Evolutionary conservation across 2,113 vertebrate species (phyloP).

Genomic region (Synodontis membranacea): DNA sequence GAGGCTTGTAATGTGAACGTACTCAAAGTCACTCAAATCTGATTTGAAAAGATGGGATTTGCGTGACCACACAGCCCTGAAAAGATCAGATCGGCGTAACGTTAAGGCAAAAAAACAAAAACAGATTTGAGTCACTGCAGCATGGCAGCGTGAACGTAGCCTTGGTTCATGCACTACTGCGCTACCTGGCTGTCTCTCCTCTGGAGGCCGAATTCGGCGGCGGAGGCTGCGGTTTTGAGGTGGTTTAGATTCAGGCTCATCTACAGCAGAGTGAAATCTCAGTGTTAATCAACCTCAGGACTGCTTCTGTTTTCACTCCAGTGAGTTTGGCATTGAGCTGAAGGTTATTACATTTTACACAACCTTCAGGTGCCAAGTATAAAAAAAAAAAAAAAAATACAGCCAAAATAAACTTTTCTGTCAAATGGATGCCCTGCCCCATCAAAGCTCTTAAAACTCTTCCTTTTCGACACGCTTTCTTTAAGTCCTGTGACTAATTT

Average conservation of each 20-base stretch:
- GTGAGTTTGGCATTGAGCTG: background rate
- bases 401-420: background rate
- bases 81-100: too few relatives aligned
- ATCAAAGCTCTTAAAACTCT: background rate
- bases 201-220: constrained; percentile 88
- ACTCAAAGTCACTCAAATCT: too few relatives aligned
- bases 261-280: constrained; percentile 82
- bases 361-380: background rate
- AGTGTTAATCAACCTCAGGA: background rate
- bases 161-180: constrained; percentile 14
- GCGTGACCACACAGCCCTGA: too few relatives aligned
- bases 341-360: constrained; percentile 7
- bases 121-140: too few relatives aligned
- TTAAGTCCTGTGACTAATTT: background rate
- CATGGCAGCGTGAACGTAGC: too few relatives aligned
- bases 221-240: constrained; percentile 98
- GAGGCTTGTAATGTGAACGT: too few relatives aligned
- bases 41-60: too few relatives aligned
- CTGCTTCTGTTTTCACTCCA: background rate
- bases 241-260: constrained; percentile 92
- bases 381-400: background rate
- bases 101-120: too few relatives aligned
- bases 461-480: background rate
- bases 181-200: constrained; percentile 99
- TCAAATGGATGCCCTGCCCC: too few relatives aligned